phyloP scores from a whole-genome alignment of 2,113 vertebrate species.

The Maccullochella peelii region DNA sequence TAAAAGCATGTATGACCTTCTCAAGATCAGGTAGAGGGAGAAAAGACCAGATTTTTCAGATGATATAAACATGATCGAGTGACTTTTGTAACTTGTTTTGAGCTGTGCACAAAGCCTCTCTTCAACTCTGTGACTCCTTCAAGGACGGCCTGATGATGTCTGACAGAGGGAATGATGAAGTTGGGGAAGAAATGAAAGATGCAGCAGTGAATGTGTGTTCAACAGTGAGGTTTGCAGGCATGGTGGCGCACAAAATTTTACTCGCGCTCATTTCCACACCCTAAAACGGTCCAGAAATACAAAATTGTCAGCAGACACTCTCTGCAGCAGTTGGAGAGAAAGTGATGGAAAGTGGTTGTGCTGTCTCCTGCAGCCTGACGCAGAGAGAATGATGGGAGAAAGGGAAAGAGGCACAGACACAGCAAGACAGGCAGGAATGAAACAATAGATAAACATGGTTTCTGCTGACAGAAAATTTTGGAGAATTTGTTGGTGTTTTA shows the following conservation, averaged over 20 bases:
- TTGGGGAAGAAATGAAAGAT: slow-evolving; percentile 13
- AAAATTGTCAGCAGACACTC: neutral
- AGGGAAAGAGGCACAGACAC: neutral
- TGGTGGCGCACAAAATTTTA: neutral
- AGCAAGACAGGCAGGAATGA: neutral
- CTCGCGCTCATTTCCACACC: slow-evolving; percentile 18
- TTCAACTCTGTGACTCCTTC: neutral
- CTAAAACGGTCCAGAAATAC: neutral
- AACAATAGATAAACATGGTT: neutral
- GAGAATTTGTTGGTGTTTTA: slow-evolving; percentile 1
- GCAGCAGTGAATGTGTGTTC: neutral
- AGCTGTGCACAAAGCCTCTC: neutral
- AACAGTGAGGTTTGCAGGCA: neutral
- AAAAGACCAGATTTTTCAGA: neutral
- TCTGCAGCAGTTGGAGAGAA: neutral
- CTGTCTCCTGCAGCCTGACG: slow-evolving; percentile 14
- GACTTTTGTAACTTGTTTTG: neutral
- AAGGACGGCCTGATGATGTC: no score
- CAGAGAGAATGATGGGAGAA: slow-evolving; percentile 4
- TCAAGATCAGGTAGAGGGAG: neutral
- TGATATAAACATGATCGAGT: neutral
- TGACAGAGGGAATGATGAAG: neutral
- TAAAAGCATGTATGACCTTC: neutral
- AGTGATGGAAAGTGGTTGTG: slow-evolving; percentile 22
- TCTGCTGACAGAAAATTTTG: neutral